Percentiles rank a stretch among this genome's conserved stretches.
phyloP scores from a whole-genome alignment of 2,113 vertebrate genomes.

The Rhabdomys dilectus region DNA sequence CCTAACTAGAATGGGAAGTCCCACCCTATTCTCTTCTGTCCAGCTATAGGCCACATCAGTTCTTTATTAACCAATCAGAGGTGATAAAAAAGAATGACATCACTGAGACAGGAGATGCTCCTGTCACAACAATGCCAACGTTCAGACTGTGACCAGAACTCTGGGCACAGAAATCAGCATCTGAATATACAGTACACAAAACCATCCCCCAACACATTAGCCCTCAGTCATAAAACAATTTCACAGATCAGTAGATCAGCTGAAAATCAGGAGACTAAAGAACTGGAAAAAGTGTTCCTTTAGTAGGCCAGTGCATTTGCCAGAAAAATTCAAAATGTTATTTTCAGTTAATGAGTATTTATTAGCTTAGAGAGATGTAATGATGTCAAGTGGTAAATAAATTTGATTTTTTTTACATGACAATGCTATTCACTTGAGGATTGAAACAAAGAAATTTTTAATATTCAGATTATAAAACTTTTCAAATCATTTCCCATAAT shows the following conservation, averaged over 20 bases:
- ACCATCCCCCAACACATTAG: neutral
- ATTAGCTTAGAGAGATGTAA: neutral
- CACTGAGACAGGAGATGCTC: too few species aligned
- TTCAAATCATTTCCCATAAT: neutral
- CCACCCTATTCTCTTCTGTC: too few species aligned
- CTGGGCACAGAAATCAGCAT: too few species aligned
- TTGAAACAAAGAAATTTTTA: neutral
- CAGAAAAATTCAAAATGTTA: slow-evolving; percentile 31
- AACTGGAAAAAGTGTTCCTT: neutral
- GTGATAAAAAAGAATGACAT: too few species aligned
- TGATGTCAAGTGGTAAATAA: neutral
- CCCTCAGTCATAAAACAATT: neutral
- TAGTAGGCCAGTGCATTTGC: neutral
- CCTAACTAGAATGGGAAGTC: too few species aligned
- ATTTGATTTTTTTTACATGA: neutral
- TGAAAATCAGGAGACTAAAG: neutral
- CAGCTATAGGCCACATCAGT: too few species aligned
- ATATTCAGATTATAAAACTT: neutral
- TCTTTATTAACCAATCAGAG: too few species aligned
- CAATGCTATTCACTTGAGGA: neutral
- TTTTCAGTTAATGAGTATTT: neutral
- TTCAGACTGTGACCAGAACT: too few species aligned
- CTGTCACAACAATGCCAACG: too few species aligned
- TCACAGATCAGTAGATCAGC: slow-evolving; percentile 13
- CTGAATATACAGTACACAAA: too few species aligned